Base-by-base conservation (phyloP, 2,113 vertebrate genomes). In the Heterochromis multidens region DNA sequence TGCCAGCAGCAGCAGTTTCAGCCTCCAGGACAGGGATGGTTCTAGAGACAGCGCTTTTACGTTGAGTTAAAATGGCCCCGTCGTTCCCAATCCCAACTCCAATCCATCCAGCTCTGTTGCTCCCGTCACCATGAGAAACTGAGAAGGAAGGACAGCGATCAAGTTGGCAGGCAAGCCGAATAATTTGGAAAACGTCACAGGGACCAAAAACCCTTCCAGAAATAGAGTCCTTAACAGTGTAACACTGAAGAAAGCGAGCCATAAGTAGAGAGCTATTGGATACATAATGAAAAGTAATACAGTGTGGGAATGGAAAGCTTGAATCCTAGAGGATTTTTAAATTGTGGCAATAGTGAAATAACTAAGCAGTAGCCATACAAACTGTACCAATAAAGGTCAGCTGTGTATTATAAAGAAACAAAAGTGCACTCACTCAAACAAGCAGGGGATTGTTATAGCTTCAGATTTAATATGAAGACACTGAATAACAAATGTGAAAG, bases 101-200 rank as follows among this genome's bases (percentile, higher is more conserved):
- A 80, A 94, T 94, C 90, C 86, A 93, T 94, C 92, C 93, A 91
- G 58, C 63, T 37, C 56, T 1, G 35, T 72, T 40, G 7, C 57
- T 86, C 49, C 79, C 14, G 2, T 85, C 88, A 65, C 89, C 52
- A 33, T 29, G 63, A 90, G 63, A 88, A 88, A 82, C 70, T 7
- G 35, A 83, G 88, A 83, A 29, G 82, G 81, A 62, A 63, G 56
- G 61, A 86, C 27, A 62, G 67, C 23, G 27, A 90, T 84, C 84
- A 72, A 31, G 80, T 88, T 92, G 92, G 88, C 92, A 90, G 81
- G 87, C 52, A 31, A n/a, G 21, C 13, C 23, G 57, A 87, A 89
- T 87, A 54, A 90, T 90, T 92, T 86, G 79, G 83, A 91, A 89
- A 90, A 85, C 17, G 62, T 88, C 78, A 86, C 74, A 60, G 1